Base-by-base conservation (phyloP, 2,888 invertebrate species). In the Malthinus seriepunctatus region DNA sequence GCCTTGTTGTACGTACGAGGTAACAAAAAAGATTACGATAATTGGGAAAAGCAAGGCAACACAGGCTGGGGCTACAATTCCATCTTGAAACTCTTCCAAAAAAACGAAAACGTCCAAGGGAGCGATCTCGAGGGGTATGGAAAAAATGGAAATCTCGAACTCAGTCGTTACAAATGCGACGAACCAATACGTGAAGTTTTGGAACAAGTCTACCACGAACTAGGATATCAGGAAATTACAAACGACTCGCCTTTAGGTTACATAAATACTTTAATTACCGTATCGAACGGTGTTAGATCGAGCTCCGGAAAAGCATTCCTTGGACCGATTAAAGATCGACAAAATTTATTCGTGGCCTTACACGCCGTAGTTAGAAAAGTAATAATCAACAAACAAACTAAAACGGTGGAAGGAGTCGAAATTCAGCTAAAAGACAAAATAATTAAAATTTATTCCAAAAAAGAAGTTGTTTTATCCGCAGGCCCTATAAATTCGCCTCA, bases 1-100 rank as follows among this genome's bases (percentile, higher is more conserved):
- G 91, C 92, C 8, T 95, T 96, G 95, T 85, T 95, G 32, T 96
- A 96, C 79, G 88, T 93, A 8, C 84, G 95, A 51, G 95, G 95
- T 51, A 94, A 93, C 71, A 84, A 86, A 66, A 86, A 87, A 58
- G 95, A 95, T 72, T 96, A 93, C 79, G 92, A 95, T 73, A 82
- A 86, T 15, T 96, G 95, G 95, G 91, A 89, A 32, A 82, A 83
- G 0, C 79, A 88, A 32, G 95, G 95, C 1, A 93, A 93, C 75
- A 81, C 84, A 0, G 95, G 95, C 8, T 96, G 96, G 96, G 87
- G 88, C 8, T 93, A 90, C 77, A 83, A 88, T 35, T 85, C 90
- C 63, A 89, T 93, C 3, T 78, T 93, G 46, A 90, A 89, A 3
- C 93, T 93, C 73, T 94, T 94, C 74, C 80, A 89, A 31, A 93